A percentile compares a stretch with the other conserved stretches of the same genome.
phyloP scores from a whole-genome alignment of 2,797 vertebrate genomes.

The Sibirionetta formosa region DNA sequence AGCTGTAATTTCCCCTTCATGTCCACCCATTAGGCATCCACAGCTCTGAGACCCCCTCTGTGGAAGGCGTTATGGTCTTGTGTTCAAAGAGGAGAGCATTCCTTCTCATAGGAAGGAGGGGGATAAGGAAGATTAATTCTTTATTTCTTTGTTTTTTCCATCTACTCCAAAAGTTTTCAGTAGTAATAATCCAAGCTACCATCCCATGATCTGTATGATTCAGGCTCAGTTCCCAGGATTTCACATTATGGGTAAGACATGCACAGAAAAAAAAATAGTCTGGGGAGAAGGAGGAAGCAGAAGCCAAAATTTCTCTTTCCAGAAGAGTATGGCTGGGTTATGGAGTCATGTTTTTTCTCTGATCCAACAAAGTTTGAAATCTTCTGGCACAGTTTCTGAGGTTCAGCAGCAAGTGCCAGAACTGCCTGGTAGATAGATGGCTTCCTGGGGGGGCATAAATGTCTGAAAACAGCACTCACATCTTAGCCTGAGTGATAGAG shows the following conservation, averaged over 20 bases:
- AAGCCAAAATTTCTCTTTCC: not conserved
- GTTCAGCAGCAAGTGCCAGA: not conserved
- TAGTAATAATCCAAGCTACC: not conserved
- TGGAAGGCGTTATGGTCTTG: not conserved
- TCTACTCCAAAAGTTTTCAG: not conserved
- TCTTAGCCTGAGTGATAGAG: not conserved
- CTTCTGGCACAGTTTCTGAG: constrained; percentile 34
- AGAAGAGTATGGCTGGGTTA: not conserved
- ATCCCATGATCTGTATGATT: not conserved
- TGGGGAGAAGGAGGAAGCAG: not conserved
- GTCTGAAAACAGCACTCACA: not conserved
- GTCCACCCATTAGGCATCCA: not conserved
- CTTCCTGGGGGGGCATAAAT: not conserved
- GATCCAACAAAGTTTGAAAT: not conserved
- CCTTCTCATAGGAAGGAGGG: not conserved
- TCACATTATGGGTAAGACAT: not conserved
- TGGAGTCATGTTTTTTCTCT: not conserved
- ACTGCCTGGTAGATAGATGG: not conserved
- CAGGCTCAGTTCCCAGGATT: not conserved
- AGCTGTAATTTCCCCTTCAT: not conserved
- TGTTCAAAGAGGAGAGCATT: not conserved
- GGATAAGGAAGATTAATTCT: not conserved
- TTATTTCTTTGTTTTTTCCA: not conserved
- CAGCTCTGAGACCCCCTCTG: not conserved
- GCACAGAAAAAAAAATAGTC: not conserved